Evolutionary conservation across 2,113 vertebrate genomes (phyloP).

Genomic region (Sterna hirundo): DNA sequence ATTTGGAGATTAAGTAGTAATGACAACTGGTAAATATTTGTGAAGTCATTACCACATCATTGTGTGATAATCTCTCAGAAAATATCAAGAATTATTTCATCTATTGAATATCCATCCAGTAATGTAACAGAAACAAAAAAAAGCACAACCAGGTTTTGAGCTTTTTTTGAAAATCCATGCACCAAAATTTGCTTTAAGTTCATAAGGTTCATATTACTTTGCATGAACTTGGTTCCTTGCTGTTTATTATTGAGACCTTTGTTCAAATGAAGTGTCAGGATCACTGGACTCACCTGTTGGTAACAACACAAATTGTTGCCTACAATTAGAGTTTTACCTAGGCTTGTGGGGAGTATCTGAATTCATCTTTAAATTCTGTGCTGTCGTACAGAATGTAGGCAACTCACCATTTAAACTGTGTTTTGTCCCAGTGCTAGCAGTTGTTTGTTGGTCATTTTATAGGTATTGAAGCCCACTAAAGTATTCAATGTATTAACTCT

Average conservation of each 20-base stretch:
- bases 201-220: neutral
- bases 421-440: neutral
- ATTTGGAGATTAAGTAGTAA: neutral
- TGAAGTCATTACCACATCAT: neutral
- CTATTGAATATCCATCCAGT: neutral
- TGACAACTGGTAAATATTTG: constrained; percentile 3
- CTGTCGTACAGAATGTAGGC: accelerated
- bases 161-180: neutral
- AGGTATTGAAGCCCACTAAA: neutral
- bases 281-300: neutral
- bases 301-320: neutral
- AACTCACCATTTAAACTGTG: neutral
- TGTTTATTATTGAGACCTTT: neutral
- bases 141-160: neutral
- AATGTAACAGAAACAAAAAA: neutral
- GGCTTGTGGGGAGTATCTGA: neutral
- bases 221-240: neutral
- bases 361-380: neutral
- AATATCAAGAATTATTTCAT: neutral
- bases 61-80: neutral
- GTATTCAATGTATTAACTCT: neutral
- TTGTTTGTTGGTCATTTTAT: neutral
- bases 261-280: neutral
- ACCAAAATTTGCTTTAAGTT: neutral
- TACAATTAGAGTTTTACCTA: neutral